These are phyloP conservation scores for Euschistus heros DNA, from an alignment of 1,140 invertebrate species.

Conservation along the genomic window DNA sequence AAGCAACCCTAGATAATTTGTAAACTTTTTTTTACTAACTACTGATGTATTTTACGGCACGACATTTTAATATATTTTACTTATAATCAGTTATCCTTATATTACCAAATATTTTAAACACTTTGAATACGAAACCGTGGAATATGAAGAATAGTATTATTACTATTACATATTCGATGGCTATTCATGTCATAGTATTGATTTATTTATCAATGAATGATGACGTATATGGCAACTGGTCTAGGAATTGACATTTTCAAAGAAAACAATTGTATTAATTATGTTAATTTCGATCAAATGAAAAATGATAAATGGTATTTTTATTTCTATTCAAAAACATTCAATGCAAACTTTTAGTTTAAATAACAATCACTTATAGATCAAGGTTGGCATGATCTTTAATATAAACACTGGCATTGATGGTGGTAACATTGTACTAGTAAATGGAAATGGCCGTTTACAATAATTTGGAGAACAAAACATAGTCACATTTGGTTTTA, in stretches of 20 bases:
- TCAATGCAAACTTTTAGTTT: neutral
- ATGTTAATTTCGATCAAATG: neutral
- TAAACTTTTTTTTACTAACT: no score
- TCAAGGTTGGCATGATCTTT: slow-evolving; percentile 25
- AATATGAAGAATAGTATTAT: no score
- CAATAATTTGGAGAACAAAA: slow-evolving; percentile 22
- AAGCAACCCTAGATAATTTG: no score
- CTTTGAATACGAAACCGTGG: no score
- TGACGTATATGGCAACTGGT: neutral
- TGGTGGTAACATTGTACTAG: slow-evolving; percentile 30
- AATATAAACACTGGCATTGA: slow-evolving; percentile 21
- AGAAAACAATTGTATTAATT: neutral
- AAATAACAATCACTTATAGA: neutral
- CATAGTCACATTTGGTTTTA: slow-evolving; percentile 17
- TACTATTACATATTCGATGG: no score
- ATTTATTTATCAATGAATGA: slow-evolving; percentile 15
- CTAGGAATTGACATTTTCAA: neutral
- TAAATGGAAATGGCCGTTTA: slow-evolving; percentile 30
- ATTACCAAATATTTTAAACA: no score
- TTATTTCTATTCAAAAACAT: neutral
- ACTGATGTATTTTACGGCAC: neutral
- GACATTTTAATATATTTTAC: neutral
- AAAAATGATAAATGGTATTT: no score
- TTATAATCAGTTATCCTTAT: neutral
- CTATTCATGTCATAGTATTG: slow-evolving; percentile 3